Conservation (phyloP, 2,888 invertebrate genomes). For the Tipula unca region DNA sequence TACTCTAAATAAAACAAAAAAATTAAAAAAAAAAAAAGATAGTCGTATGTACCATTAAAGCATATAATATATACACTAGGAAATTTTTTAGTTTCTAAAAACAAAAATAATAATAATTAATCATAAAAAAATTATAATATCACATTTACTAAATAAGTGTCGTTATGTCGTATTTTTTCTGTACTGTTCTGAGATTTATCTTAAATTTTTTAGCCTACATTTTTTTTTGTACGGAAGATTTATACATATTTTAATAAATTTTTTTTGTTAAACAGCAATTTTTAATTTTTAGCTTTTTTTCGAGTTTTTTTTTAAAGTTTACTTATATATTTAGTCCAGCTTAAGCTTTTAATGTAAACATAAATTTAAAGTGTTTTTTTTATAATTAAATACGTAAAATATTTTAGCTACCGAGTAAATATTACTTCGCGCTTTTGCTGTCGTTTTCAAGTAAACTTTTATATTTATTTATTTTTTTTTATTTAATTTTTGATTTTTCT, state of each 20-base stretch:
- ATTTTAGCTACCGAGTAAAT: not conserved
- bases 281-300: not conserved
- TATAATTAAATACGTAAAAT: not conserved
- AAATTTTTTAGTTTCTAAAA: not conserved
- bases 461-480: not conserved
- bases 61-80: constrained; percentile 14
- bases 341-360: not conserved
- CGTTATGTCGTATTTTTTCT: not conserved
- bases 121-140: constrained; percentile 8
- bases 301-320: not conserved
- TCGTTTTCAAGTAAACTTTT: not conserved
- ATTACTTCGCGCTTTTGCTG: not conserved
- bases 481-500: not conserved
- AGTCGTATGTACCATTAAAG: constrained; percentile 2
- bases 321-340: not conserved
- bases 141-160: constrained; percentile 18
- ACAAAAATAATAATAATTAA: not conserved
- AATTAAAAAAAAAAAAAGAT: not conserved
- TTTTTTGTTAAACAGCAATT: constrained; percentile 19
- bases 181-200: constrained; percentile 10
- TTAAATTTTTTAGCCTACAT: constrained; percentile 9
- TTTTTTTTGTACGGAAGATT: constrained; percentile 17
- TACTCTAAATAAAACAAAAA: constrained; percentile 2
- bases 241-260: not conserved
- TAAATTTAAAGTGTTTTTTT: not conserved